Conservation (phyloP, 1,140 invertebrate genomes). For the Apis cerana region DNA sequence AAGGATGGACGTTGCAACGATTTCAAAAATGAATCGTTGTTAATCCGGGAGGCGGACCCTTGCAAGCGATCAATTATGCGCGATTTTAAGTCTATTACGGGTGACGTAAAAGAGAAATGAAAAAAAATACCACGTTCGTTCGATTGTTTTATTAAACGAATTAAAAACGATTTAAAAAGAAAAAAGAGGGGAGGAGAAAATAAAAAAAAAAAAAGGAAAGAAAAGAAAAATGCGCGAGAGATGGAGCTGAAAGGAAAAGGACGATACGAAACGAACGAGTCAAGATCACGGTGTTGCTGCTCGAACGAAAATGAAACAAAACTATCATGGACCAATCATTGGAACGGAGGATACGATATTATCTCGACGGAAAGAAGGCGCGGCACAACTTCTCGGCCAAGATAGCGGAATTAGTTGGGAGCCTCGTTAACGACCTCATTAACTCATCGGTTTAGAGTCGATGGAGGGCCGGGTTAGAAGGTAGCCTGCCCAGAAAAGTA, state of each 20-base stretch:
- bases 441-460: slow-evolving; percentile 65
- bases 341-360: slow-evolving; percentile 53
- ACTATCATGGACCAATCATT: background rate
- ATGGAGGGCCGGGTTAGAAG: slow-evolving; percentile 51
- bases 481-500: slow-evolving; percentile 65
- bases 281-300: background rate
- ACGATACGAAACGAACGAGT: background rate
- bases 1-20: background rate
- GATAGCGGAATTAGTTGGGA: slow-evolving; percentile 63
- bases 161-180: no score
- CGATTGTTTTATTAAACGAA: no score
- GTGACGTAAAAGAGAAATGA: no score
- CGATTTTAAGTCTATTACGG: background rate
- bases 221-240: background rate
- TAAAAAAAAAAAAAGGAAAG: background rate
- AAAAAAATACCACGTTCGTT: no score
- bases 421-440: slow-evolving; percentile 76
- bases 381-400: slow-evolving; percentile 37
- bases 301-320: background rate
- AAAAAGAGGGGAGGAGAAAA: background rate
- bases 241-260: background rate
- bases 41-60: background rate
- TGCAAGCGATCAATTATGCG: background rate
- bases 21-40: slow-evolving; percentile 14
- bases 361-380: slow-evolving; percentile 40